Base-by-base conservation (phyloP, 2,113 vertebrate species). In the Cyanoliseus patagonus region DNA sequence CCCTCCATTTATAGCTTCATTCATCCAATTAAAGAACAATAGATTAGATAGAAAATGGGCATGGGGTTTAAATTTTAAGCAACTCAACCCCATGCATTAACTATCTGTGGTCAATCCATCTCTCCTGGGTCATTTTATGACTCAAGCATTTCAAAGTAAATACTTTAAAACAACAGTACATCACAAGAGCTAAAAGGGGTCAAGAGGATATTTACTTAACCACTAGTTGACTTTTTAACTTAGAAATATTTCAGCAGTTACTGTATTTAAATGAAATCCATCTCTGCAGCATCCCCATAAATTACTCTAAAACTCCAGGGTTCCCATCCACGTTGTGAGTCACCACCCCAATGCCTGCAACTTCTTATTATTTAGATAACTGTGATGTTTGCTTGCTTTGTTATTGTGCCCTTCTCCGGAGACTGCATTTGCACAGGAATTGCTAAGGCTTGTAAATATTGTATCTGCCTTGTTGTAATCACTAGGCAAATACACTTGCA, bases 391-490 rank as follows among this genome's bases (percentile, higher is more conserved):
- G 90, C 94, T 91, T 93, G 87, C 86, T 97, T 95, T 93, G 92
- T 96, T 95, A 94, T 61, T 87, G 80, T 92, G 92, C 70, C 90
- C 83, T 97, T 97, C 97, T 97, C 95, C 25, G 23, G 87, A 89
- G 94, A 92, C 77, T 75, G 62, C 94, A 96, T 94, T 97, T 94
- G 78, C 91, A 97, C 95, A 96, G 88, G 93, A 98, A 93, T 96
- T 95, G 83, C 89, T 86, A 96, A 17, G 18, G 62, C 86, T 95
- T 97, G 95, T 97, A 97, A 97, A 98, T 97, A 98, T 88, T 97
- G 94, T 95, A 96, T 96, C 94, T 97, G 86, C 91, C 92, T 94
- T 87, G 87, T 77, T 96, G 81, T 93, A 97, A 97, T 96, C 79
- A 95, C 95, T 92, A 79, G 91, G 24, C 86, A 97, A 97, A 97